Percentiles rank a stretch among this genome's conserved stretches.
These are phyloP conservation scores for Platichthys stellatus DNA, from an alignment of 2,113 vertebrate genomes.

Conservation along the genomic window DNA sequence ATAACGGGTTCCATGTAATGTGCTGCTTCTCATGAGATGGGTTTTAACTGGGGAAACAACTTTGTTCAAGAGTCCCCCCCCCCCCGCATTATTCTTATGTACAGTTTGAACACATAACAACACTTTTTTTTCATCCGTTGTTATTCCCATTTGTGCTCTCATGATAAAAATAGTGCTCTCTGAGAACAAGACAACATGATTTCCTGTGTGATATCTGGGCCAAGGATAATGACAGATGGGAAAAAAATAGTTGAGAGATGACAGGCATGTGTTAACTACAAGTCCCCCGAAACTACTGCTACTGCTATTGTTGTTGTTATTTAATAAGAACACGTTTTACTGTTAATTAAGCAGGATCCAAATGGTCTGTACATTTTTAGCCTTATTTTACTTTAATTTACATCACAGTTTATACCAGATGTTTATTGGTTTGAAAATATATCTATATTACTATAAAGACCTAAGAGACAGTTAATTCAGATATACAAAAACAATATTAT, in stretches of 20 bases:
- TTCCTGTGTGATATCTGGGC: conserved; percentile 56
- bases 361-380: neutral
- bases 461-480: too few species aligned
- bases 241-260: neutral
- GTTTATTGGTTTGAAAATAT: neutral
- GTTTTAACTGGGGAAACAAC: neutral
- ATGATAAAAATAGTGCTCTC: conserved; percentile 46
- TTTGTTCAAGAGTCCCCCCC: neutral
- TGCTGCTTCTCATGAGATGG: neutral
- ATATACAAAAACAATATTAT: too few species aligned
- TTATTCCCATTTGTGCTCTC: conserved; percentile 28
- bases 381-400: neutral
- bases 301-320: neutral
- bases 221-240: conserved; percentile 30
- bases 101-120: neutral
- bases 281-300: neutral
- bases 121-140: neutral
- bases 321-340: neutral
- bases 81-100: neutral
- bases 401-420: neutral
- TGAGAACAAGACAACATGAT: conserved; percentile 52
- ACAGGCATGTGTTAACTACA: conserved; percentile 3
- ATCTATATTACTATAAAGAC: too few species aligned
- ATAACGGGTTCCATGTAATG: neutral
- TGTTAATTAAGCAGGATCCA: neutral